These are phyloP conservation scores for Lepus timidus DNA, from an alignment of 2,113 vertebrate species.

Conservation along the genomic window DNA sequence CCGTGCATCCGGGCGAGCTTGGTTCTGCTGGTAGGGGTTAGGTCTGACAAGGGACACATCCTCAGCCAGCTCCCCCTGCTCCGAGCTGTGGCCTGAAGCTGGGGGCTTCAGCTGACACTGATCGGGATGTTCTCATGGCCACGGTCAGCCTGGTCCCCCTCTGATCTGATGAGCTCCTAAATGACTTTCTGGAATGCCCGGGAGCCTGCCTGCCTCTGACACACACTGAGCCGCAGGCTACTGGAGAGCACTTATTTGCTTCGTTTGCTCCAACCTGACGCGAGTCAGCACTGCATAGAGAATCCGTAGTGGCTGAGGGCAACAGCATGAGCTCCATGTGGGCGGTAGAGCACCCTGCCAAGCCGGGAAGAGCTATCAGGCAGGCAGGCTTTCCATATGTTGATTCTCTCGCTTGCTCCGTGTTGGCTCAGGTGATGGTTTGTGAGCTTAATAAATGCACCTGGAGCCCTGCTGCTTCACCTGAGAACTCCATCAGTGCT, in stretches of 20 bases:
- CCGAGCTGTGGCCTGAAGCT: neutral
- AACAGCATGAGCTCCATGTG: neutral
- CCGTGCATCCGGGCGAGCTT: fast-evolving
- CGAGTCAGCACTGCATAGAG: neutral
- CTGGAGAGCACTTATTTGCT: neutral
- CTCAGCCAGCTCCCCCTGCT: neutral
- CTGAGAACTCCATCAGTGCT: neutral
- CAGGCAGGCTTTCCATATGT: neutral
- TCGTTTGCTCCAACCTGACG: neutral
- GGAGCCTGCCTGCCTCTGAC: neutral
- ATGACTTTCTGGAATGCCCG: neutral
- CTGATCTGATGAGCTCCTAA: neutral
- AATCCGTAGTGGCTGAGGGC: neutral
- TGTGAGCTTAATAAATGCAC: slow-evolving; percentile 31
- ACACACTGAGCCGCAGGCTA: neutral
- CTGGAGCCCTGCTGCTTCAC: neutral
- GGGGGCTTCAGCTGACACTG: neutral
- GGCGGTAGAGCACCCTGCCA: neutral
- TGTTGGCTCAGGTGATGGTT: slow-evolving; percentile 35
- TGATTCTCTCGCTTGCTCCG: neutral
- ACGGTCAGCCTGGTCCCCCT: neutral
- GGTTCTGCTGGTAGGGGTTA: neutral
- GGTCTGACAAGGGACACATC: neutral
- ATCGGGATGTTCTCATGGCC: neutral
- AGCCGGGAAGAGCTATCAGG: neutral